Percentiles rank a stretch among this genome's conserved stretches.
These are phyloP conservation scores for Neria commutata DNA, from an alignment of 2,888 invertebrate genomes.

Conservation along the genomic window DNA sequence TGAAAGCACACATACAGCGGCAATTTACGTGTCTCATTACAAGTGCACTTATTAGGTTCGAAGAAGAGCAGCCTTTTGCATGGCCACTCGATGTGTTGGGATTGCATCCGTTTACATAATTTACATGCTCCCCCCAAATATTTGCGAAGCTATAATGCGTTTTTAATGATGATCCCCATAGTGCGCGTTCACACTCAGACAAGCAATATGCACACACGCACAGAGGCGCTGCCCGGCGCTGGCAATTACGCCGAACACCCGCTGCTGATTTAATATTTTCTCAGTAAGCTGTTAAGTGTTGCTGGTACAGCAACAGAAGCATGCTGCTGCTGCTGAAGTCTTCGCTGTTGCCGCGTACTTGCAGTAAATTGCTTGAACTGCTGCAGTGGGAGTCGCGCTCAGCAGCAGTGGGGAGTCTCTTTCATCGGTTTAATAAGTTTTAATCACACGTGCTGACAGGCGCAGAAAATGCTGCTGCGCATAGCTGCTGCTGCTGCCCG, in stretches of 20 bases:
- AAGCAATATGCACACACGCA: not conserved
- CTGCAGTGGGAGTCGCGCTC: constrained; percentile 26
- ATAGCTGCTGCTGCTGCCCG: not conserved
- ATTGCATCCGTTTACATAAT: too few relatives aligned
- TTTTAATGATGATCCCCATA: not conserved
- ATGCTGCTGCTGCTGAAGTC: constrained; percentile 31
- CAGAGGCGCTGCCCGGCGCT: not conserved
- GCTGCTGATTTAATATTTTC: constrained; percentile 25
- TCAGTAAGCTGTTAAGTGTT: not conserved
- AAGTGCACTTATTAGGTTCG: too few relatives aligned
- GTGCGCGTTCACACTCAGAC: not conserved
- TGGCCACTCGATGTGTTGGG: too few relatives aligned
- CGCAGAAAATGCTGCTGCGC: constrained; percentile 25
- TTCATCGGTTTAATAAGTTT: constrained; percentile 35
- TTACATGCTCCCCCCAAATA: not conserved
- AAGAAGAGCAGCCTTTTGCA: too few relatives aligned
- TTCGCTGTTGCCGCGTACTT: not conserved
- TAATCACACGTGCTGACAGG: constrained; percentile 36
- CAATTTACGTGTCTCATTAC: too few relatives aligned
- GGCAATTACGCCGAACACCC: constrained; percentile 34
- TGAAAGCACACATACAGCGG: too few relatives aligned
- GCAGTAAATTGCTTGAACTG: constrained; percentile 29
- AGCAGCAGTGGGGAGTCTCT: constrained; percentile 30
- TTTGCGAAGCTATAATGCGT: not conserved
- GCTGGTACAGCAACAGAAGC: constrained; percentile 6